Evolutionary conservation across 2,888 invertebrate genomes (phyloP).

Genomic region (Drosophila affinis): DNA sequence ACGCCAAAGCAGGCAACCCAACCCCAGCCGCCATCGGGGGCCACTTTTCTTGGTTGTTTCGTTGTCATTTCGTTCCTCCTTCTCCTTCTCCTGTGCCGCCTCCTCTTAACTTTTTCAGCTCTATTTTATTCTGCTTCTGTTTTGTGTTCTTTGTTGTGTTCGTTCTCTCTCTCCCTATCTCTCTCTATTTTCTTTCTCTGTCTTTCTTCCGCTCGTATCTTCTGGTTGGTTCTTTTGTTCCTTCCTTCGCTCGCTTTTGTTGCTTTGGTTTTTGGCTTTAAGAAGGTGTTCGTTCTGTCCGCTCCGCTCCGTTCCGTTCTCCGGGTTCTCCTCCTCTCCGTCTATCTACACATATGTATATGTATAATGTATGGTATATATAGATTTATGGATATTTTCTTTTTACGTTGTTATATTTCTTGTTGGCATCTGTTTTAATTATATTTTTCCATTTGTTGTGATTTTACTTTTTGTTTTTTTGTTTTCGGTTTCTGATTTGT

Average conservation of each 20-base stretch:
- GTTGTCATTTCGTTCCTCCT: constrained; percentile 51
- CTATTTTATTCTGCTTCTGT: constrained; percentile 10
- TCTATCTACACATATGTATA: constrained; percentile 6
- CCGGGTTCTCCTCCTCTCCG: constrained; percentile 4
- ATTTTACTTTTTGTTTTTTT: constrained; percentile 17
- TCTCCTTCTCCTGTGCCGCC: not conserved
- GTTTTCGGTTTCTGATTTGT: constrained; percentile 15
- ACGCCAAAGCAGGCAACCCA: constrained; percentile 94
- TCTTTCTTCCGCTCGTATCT: constrained; percentile 4
- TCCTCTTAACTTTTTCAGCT: constrained; percentile 1
- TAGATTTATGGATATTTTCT: constrained; percentile 40
- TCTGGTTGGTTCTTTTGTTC: constrained; percentile 23
- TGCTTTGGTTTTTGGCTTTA: constrained; percentile 32
- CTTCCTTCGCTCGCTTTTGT: constrained; percentile 17
- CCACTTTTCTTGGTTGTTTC: constrained; percentile 87
- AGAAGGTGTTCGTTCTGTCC: not conserved
- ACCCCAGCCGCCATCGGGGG: constrained; percentile 95
- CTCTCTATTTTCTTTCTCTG: constrained; percentile 3
- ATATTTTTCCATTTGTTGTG: constrained; percentile 10
- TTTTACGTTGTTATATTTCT: constrained; percentile 16
- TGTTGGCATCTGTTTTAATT: constrained; percentile 6
- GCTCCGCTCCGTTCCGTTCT: constrained; percentile 3
- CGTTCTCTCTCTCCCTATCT: not conserved
- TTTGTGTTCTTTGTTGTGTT: constrained; percentile 14
- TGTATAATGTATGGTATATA: constrained; percentile 29